Evolutionary conservation across 2,113 vertebrate genomes (phyloP), one percentile per base, ranked within the genome.

Genomic region (Centropus unirufus): DNA sequence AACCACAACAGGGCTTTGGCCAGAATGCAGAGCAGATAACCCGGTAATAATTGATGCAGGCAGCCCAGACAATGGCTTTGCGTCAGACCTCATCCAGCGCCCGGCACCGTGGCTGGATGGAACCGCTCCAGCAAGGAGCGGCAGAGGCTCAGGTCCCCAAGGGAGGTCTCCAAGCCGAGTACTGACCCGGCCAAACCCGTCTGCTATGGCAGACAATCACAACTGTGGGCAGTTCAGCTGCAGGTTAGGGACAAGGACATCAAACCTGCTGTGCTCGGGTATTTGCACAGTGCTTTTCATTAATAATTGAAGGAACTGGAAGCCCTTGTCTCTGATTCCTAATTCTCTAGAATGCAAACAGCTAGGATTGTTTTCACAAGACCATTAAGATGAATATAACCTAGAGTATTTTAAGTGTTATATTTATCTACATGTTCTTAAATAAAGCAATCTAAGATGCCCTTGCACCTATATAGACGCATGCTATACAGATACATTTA

Each of bases 241-340:
- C 54, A 89, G 54, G 24, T n/a, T 3, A 73, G n/a, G 78, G 52
- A 86, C 66, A 86, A 77, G 85, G 57, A 64, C 74, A 67, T 54
- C 30, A 68, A 62, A 93, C 93, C 42, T 76, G 75, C 4, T 8
- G 49, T 87, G 34, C 78, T 86, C 79, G 89, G 62, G 64, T 94
- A 95, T 95, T 95, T 94, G 51, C 62, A 84, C 55, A 89, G 32
- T 44, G 59, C 8, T 87, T 63, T 62, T 80, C 91, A 93, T 93
- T 67, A 79, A 93, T 88, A 89, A 95, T 93, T 92, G 84, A 91
- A 86, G 26, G 8, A 52, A 93, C 21, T 91, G 49, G 57, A 93
- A 92, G 49, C n/a, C 26, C 49, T 68, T 70, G 11, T 67, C 83
- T 83, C 85, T 81, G 29, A 75, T 88, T 96, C 81, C n/a, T 73